Percentiles rank a stretch among this genome's conserved stretches.
Conservation (phyloP, 2,888 invertebrate species). For the Cactoblastis cactorum region DNA sequence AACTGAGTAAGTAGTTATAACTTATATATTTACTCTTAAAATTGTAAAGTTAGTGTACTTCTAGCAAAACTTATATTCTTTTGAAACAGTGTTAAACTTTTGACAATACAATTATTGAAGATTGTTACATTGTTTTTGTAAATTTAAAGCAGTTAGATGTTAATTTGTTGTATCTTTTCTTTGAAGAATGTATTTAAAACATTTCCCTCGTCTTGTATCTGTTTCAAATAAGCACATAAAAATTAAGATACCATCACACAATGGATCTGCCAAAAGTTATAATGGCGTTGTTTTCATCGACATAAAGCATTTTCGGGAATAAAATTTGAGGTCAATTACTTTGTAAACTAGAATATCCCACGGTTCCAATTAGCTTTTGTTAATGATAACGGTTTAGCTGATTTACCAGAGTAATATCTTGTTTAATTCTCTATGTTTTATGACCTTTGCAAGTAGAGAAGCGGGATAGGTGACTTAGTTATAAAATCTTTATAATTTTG, state of each 20-base stretch:
- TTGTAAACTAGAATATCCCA: conserved; percentile 39
- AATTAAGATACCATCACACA: conserved; percentile 8
- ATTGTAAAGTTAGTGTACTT: no score
- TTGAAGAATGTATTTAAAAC: background rate
- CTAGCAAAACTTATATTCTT: no score
- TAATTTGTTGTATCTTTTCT: background rate
- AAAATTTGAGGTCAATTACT: conserved; percentile 21
- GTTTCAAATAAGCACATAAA: background rate
- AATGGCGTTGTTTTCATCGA: conserved; percentile 2
- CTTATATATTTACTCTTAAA: no score
- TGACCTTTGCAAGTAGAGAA: background rate
- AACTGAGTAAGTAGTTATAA: no score
- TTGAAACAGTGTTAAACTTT: no score
- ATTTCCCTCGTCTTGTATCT: background rate
- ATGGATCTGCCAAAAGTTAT: background rate
- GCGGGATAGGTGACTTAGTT: background rate
- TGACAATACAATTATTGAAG: no score
- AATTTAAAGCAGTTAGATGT: background rate
- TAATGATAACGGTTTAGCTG: conserved; percentile 41
- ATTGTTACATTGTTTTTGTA: no score
- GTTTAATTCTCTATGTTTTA: conserved; percentile 21
- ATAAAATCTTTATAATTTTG: background rate
- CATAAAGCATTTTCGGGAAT: conserved; percentile 11
- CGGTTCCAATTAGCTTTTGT: conserved; percentile 50
- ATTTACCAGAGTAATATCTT: conserved; percentile 21